Conservation (phyloP, 2,888 invertebrate genomes). For the Cheilosia pagana region DNA sequence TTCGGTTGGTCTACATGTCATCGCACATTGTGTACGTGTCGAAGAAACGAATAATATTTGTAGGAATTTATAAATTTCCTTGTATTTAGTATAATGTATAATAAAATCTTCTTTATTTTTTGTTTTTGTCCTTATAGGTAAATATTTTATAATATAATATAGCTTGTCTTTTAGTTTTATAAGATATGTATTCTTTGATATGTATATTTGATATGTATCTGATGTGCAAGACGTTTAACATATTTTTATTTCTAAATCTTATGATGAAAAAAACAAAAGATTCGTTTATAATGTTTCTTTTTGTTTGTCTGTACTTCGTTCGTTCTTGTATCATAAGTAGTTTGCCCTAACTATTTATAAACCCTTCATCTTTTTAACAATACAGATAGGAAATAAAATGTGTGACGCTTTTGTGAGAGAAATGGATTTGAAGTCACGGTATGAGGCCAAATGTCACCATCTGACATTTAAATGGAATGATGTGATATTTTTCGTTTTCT, state of each 20-base stretch:
- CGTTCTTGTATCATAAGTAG: slow-evolving; percentile 63
- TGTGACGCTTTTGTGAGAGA: slow-evolving; percentile 17
- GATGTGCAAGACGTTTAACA: slow-evolving; percentile 62
- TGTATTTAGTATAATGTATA: slow-evolving; percentile 21
- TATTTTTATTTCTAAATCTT: slow-evolving; percentile 9
- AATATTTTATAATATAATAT: slow-evolving; percentile 35
- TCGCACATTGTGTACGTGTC: slow-evolving; percentile 63
- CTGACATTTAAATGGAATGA: slow-evolving; percentile 48
- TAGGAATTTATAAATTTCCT: slow-evolving; percentile 4
- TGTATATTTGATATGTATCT: slow-evolving; percentile 66
- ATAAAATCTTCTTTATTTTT: slow-evolving; percentile 38
- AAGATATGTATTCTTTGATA: slow-evolving; percentile 70
- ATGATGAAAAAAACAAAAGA: slow-evolving; percentile 17
- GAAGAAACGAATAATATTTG: slow-evolving; percentile 53
- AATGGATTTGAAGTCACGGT: background rate
- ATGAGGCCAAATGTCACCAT: slow-evolving; percentile 18
- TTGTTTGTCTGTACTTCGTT: slow-evolving; percentile 52
- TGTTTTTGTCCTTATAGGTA: slow-evolving; percentile 41
- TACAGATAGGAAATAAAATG: slow-evolving; percentile 15
- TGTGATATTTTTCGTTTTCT: slow-evolving; percentile 43
- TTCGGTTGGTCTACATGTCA: slow-evolving; percentile 41
- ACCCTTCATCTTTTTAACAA: slow-evolving; percentile 37
- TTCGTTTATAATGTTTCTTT: slow-evolving; percentile 21
- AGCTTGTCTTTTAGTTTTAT: slow-evolving; percentile 38
- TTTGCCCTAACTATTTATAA: slow-evolving; percentile 72